Evolutionary conservation across 2,888 invertebrate genomes (phyloP).

Genomic region (Campaea margaritaria): DNA sequence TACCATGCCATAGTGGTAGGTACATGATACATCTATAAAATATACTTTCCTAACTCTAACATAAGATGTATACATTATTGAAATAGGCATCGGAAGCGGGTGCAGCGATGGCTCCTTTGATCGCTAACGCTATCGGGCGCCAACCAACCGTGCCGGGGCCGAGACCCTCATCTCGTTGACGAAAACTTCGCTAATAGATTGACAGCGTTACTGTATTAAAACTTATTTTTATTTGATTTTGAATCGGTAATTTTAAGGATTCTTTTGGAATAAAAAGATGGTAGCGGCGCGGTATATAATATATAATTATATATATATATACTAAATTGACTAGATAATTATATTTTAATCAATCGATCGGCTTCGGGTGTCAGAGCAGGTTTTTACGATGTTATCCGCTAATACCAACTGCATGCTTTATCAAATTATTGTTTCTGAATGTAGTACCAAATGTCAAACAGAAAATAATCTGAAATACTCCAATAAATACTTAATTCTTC

Average conservation of each 20-base stretch:
- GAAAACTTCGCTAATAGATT: constrained; percentile 38
- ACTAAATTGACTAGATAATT: no score
- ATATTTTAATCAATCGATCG: no score
- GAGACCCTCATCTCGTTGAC: constrained; percentile 37
- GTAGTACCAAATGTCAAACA: no score
- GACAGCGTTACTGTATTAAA: constrained; percentile 34
- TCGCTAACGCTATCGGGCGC: constrained; percentile 39
- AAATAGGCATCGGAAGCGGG: constrained; percentile 46
- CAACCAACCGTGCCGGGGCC: constrained; percentile 43
- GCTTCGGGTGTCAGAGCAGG: no score
- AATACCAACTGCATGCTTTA: no score
- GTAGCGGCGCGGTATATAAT: no score
- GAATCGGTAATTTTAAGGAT: constrained; percentile 16
- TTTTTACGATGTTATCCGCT: no score
- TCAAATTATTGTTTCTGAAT: no score
- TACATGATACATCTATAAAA: not conserved
- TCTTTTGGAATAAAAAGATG: not conserved
- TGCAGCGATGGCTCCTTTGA: constrained; percentile 44
- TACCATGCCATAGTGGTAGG: no score
- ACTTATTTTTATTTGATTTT: constrained; percentile 44
- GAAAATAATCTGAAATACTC: not conserved
- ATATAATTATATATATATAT: no score
- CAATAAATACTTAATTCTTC: not conserved
- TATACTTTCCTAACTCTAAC: constrained; percentile 17
- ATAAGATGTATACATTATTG: constrained; percentile 61